These are phyloP conservation scores for Syncerus caffer DNA, from an alignment of 2,797 vertebrate genomes.

Conservation along the genomic window DNA sequence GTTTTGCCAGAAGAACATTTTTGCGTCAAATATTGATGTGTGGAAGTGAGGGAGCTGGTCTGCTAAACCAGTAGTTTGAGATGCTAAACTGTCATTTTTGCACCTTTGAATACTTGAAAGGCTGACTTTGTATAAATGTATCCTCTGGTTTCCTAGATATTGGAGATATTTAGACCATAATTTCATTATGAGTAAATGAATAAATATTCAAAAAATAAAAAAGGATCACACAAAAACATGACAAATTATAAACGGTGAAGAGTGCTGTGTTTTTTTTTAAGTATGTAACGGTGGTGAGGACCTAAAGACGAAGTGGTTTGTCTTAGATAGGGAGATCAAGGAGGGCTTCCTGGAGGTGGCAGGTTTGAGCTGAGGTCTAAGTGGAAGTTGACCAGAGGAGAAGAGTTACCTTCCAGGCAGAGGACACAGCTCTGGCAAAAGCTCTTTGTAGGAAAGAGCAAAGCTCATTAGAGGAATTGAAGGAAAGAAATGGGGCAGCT, in stretches of 20 bases:
- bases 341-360: neutral
- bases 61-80: slow-evolving; percentile 48
- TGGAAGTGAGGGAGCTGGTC: slow-evolving; percentile 34
- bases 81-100: slow-evolving; percentile 50
- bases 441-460: neutral
- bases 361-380: neutral
- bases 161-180: slow-evolving; percentile 84
- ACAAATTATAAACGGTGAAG: neutral
- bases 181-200: slow-evolving; percentile 85
- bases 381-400: neutral
- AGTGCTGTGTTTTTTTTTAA: neutral
- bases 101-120: slow-evolving; percentile 49
- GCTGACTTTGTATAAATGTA: slow-evolving; percentile 69
- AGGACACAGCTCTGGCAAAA: neutral
- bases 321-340: neutral
- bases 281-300: neutral
- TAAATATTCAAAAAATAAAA: slow-evolving; percentile 61
- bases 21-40: neutral
- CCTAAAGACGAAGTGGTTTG: neutral
- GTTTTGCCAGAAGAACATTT: slow-evolving; percentile 61
- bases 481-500: neutral
- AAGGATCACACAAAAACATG: neutral
- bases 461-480: neutral
- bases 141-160: slow-evolving; percentile 71
- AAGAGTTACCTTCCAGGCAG: neutral